Conservation (phyloP, 2,888 invertebrate species). For the Yponomeuta plumbellus region DNA sequence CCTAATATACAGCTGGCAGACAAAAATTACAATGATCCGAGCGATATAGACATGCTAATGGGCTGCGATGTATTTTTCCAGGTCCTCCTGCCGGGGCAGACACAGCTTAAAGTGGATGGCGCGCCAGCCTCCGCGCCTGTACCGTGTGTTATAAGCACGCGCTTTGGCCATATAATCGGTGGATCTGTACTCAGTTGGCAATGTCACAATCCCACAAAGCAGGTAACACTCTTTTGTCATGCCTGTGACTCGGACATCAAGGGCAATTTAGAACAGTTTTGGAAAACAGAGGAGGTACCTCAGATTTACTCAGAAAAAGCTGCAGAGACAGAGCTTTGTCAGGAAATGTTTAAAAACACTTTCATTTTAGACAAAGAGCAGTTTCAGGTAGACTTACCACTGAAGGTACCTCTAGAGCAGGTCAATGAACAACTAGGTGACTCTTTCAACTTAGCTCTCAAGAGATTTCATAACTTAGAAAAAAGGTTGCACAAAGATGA, state of each 20-base stretch:
- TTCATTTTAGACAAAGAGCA: background rate
- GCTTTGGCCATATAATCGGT: no score
- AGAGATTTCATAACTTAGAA: background rate
- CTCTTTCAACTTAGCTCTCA: background rate
- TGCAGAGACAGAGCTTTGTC: background rate
- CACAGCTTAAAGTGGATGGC: no score
- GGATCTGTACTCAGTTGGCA: no score
- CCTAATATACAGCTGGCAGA: constrained; percentile 21
- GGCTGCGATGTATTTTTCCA: constrained; percentile 25
- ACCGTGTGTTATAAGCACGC: no score
- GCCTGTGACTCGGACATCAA: no score
- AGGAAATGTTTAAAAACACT: background rate
- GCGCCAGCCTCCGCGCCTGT: no score
- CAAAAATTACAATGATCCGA: constrained; percentile 18
- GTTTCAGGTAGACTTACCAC: background rate
- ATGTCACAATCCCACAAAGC: no score
- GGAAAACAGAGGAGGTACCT: no score
- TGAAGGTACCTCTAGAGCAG: background rate
- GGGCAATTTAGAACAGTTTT: no score
- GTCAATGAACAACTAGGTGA: background rate
- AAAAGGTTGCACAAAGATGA: no score
- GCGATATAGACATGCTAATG: constrained; percentile 22
- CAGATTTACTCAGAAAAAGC: no score
- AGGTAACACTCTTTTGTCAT: no score
- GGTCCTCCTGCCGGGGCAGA: constrained; percentile 18